These are phyloP conservation scores for Corbicula japonica DNA, from an alignment of 2,888 invertebrate species.

Conservation along the genomic window DNA sequence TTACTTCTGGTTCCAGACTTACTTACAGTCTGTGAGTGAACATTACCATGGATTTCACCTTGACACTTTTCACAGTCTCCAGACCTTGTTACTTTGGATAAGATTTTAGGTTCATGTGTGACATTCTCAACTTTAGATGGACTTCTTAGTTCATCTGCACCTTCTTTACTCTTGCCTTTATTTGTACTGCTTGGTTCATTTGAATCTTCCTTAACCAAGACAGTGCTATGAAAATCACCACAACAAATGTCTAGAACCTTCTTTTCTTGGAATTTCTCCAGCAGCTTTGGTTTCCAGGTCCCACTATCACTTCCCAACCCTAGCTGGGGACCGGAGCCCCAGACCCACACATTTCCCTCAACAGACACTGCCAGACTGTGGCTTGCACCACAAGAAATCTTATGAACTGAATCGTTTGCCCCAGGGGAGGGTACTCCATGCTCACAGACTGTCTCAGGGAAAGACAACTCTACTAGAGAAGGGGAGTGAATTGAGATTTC, in stretches of 20 bases:
- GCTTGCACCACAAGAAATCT: slow-evolving; percentile 80
- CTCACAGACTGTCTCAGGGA: slow-evolving; percentile 67
- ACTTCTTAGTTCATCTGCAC: no score
- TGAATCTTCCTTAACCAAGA: slow-evolving; percentile 78
- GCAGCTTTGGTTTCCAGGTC: slow-evolving; percentile 70
- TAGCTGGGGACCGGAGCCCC: slow-evolving; percentile 84
- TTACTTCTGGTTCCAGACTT: no score
- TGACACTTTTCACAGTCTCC: no score
- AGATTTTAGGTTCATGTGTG: no score
- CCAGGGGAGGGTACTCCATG: slow-evolving; percentile 72
- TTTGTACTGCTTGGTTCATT: slow-evolving; percentile 7
- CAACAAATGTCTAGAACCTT: slow-evolving; percentile 81
- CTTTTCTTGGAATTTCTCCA: slow-evolving; percentile 76
- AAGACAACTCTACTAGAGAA: slow-evolving; percentile 63
- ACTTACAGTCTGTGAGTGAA: no score
- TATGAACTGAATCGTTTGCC: slow-evolving; percentile 60
- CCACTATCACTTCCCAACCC: slow-evolving; percentile 72
- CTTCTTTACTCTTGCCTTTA: slow-evolving; percentile 24
- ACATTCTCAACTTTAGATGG: slow-evolving; percentile 20
- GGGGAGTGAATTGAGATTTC: slow-evolving; percentile 70
- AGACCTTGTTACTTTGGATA: no score
- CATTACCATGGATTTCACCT: no score
- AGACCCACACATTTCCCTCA: slow-evolving; percentile 84
- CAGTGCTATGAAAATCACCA: slow-evolving; percentile 83
- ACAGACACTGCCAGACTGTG: slow-evolving; percentile 83